These are phyloP conservation scores for Pipistrellus kuhlii DNA, from an alignment of 2,797 vertebrate genomes.

Conservation along the genomic window DNA sequence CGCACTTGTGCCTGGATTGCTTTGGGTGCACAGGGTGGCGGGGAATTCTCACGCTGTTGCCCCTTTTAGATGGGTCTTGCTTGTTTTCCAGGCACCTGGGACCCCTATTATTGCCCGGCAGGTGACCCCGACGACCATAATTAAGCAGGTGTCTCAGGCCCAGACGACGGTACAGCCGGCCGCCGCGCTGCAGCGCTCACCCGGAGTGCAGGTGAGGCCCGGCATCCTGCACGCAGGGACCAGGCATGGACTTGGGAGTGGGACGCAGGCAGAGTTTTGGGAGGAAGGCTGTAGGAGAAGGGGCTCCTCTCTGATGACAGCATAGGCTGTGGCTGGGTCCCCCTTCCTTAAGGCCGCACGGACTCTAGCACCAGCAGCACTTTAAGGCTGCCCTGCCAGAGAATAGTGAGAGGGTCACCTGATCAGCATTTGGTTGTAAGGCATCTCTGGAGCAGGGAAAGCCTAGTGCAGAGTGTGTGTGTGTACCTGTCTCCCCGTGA, in stretches of 20 bases:
- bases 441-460: not conserved
- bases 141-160: conserved; percentile 93
- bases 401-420: fast-evolving
- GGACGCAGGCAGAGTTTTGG: not conserved
- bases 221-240: fast-evolving
- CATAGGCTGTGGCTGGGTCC: not conserved
- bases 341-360: not conserved
- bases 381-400: not conserved
- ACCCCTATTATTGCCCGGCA: conserved; percentile 93
- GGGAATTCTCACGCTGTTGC: not conserved
- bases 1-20: fast-evolving
- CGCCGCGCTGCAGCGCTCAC: conserved; percentile 94
- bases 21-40: fast-evolving
- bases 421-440: fast-evolving
- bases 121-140: conserved; percentile 93
- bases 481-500: not conserved
- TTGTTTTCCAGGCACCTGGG: conserved; percentile 90
- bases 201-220: conserved; percentile 92
- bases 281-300: not conserved
- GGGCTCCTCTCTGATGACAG: not conserved
- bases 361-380: no score
- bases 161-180: conserved; percentile 92
- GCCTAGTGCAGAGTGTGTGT: fast-evolving
- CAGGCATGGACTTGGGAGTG: fast-evolving
- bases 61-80: not conserved